phyloP scores from a whole-genome alignment of 2,888 invertebrate genomes.

The Eulithis prunata region DNA sequence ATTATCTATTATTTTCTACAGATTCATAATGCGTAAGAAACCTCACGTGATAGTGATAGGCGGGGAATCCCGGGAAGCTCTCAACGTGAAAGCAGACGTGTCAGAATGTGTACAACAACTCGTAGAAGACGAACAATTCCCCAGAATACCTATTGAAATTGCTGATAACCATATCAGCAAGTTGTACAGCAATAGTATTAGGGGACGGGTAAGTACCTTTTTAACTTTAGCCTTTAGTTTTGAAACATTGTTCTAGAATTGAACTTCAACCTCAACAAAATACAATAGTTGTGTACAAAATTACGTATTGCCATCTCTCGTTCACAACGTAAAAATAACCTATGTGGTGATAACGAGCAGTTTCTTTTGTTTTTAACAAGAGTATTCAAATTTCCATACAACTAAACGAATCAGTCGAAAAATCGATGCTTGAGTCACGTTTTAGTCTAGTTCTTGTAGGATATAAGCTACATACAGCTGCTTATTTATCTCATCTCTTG shows the following conservation, averaged over 20 bases:
- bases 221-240: background rate
- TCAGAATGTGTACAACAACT: conserved; percentile 89
- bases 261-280: too few species aligned
- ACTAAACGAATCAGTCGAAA: too few species aligned
- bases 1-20: conserved; percentile 47
- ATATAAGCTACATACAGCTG: background rate
- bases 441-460: too few species aligned
- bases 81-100: conserved; percentile 91
- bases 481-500: conserved; percentile 30
- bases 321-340: too few species aligned
- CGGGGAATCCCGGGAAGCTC: conserved; percentile 95
- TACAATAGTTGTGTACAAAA: too few species aligned
- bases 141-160: conserved; percentile 94
- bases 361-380: too few species aligned
- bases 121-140: conserved; percentile 93
- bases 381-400: too few species aligned
- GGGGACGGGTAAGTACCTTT: conserved; percentile 86
- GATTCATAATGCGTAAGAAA: conserved; percentile 94
- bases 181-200: conserved; percentile 95
- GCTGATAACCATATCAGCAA: conserved; percentile 97
- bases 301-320: too few species aligned
- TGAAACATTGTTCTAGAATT: too few species aligned
- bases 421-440: too few species aligned
- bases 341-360: too few species aligned
- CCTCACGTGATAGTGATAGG: conserved; percentile 97